phyloP scores from a whole-genome alignment of 2,113 vertebrate species.

The Pantherophis guttatus region DNA sequence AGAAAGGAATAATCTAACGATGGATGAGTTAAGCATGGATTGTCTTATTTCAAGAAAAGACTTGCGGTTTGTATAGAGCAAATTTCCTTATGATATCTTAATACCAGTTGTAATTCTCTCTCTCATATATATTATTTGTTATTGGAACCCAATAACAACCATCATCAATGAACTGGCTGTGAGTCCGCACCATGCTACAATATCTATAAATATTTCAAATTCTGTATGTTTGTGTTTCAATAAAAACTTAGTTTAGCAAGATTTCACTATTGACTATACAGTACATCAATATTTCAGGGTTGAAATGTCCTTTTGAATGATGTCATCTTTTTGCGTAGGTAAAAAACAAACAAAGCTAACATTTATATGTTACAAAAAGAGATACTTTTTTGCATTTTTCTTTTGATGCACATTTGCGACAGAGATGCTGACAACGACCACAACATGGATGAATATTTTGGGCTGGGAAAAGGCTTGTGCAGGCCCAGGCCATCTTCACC shows the following conservation, averaged over 20 bases:
- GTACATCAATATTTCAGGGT: conserved; percentile 36
- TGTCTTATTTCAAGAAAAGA: conserved; percentile 32
- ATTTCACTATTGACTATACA: conserved; percentile 60
- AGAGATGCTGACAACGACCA: conserved; percentile 28
- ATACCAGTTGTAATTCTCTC: conserved; percentile 36
- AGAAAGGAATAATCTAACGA: conserved; percentile 30
- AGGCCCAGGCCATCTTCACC: not conserved
- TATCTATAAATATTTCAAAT: conserved; percentile 37
- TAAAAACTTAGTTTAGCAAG: conserved; percentile 46
- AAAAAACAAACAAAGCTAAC: conserved; percentile 25
- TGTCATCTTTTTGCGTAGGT: conserved; percentile 29
- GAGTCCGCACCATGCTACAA: conserved; percentile 13
- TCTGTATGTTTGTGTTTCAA: conserved; percentile 4
- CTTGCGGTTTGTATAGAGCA: conserved; percentile 18
- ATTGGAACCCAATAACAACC: conserved; percentile 15
- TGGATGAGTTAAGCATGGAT: conserved; percentile 19
- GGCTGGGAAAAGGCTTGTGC: not conserved
- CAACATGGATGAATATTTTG: not conserved
- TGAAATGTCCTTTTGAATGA: conserved; percentile 25
- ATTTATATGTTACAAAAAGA: conserved; percentile 1
- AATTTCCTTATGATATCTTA: conserved; percentile 3
- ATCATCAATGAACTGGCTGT: conserved; percentile 28
- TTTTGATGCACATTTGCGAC: conserved; percentile 19
- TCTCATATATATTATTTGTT: not conserved
- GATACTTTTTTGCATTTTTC: conserved; percentile 28